phyloP scores from a whole-genome alignment of 2,888 invertebrate genomes.

The Cheilosia variabilis region DNA sequence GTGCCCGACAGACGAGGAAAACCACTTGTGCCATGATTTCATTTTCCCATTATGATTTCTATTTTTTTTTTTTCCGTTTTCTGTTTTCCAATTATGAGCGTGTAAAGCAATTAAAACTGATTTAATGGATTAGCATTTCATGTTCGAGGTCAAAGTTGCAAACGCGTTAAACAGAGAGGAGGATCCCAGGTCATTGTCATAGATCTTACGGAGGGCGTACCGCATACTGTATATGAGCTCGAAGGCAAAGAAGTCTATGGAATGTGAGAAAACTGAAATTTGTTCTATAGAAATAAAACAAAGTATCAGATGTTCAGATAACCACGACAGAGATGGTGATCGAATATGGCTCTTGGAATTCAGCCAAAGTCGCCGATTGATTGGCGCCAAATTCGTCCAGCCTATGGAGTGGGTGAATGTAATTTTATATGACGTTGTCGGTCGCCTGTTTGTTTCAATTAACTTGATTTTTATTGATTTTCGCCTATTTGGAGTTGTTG shows the following conservation, averaged over 20 bases:
- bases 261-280: neutral
- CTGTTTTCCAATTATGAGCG: constrained; percentile 22
- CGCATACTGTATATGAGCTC: neutral
- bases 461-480: constrained; percentile 45
- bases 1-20: constrained; percentile 34
- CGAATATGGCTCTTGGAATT: constrained; percentile 3
- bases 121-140: constrained; percentile 49
- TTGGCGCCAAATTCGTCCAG: neutral
- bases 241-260: too few relatives aligned
- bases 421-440: constrained; percentile 21
- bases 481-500: constrained; percentile 42
- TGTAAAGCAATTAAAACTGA: constrained; percentile 51
- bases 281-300: neutral
- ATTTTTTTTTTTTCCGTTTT: neutral
- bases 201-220: neutral
- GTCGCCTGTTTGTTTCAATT: constrained; percentile 37
- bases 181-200: constrained; percentile 20
- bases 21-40: constrained; percentile 30
- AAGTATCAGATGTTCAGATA: neutral
- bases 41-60: constrained; percentile 36
- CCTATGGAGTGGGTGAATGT: constrained; percentile 8
- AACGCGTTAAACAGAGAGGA: constrained; percentile 2
- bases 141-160: constrained; percentile 34
- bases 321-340: neutral
- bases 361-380: neutral